phyloP scores from a whole-genome alignment of 2,113 vertebrate genomes.

The Marmota flaviventris region DNA sequence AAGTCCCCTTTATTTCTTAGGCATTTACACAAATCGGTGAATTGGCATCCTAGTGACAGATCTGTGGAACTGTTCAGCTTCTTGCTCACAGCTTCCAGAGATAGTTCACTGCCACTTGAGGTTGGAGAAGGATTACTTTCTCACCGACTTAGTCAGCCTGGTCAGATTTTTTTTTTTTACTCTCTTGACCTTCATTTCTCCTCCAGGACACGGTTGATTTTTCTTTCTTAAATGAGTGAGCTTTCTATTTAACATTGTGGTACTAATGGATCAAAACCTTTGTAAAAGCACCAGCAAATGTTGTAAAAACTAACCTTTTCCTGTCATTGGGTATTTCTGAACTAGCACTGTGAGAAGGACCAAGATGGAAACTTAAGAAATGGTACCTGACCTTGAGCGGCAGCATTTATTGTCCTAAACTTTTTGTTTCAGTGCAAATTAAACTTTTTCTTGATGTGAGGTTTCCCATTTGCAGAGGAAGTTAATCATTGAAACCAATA shows the following conservation, averaged over 20 bases:
- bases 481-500: neutral
- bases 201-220: neutral
- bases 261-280: neutral
- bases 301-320: neutral
- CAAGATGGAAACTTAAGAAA: neutral
- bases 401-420: neutral
- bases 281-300: neutral
- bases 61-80: neutral
- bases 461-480: neutral
- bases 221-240: neutral
- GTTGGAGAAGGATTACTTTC: neutral
- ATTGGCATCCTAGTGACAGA: neutral
- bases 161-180: neutral
- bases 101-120: neutral
- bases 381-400: neutral
- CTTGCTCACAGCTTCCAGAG: neutral
- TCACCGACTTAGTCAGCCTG: neutral
- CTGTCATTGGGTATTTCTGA: neutral
- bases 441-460: neutral
- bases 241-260: neutral
- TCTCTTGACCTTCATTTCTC: conserved; percentile 5
- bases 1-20: neutral
- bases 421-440: neutral
- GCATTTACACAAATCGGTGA: neutral
- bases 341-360: neutral